Percentiles rank a stretch among this genome's conserved stretches.
Conservation (phyloP, 2,888 invertebrate genomes). For the Noctua fimbriata region DNA sequence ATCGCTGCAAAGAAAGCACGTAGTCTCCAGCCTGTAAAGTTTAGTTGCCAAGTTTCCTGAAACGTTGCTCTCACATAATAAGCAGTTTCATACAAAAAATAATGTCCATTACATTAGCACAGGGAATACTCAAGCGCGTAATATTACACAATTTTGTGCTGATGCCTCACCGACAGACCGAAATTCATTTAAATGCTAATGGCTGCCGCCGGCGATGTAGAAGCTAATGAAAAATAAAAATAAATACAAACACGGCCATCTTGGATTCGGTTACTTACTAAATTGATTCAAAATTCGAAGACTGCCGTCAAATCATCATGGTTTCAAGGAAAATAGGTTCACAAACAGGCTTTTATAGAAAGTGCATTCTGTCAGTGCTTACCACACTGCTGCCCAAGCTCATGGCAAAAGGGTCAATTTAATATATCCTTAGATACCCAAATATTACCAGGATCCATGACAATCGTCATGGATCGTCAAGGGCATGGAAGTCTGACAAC, state of each 20-base stretch:
- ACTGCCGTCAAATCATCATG: background rate
- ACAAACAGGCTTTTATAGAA: background rate
- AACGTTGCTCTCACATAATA: conserved; percentile 20
- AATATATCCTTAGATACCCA: background rate
- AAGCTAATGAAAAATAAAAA: conserved; percentile 59
- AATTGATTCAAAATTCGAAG: conserved; percentile 23
- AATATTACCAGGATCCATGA: background rate
- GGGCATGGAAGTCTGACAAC: background rate
- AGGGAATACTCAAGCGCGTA: conserved; percentile 18
- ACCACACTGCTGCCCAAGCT: background rate
- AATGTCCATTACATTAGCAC: conserved; percentile 37
- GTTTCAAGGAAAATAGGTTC: background rate
- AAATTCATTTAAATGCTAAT: conserved; percentile 70
- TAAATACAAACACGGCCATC: conserved; percentile 36
- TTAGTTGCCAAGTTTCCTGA: conserved; percentile 40
- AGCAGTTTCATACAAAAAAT: conserved; percentile 31
- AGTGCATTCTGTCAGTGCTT: background rate
- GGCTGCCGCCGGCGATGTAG: conserved; percentile 27
- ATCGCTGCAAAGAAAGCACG: conserved; percentile 1
- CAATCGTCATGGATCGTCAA: background rate
- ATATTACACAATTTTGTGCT: conserved; percentile 46
- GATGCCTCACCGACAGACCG: conserved; percentile 27
- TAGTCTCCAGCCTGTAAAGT: background rate
- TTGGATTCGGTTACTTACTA: conserved; percentile 20
- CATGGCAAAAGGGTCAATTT: background rate